Base-by-base conservation (phyloP, 2,113 vertebrate species). In the Neotoma lepida region DNA sequence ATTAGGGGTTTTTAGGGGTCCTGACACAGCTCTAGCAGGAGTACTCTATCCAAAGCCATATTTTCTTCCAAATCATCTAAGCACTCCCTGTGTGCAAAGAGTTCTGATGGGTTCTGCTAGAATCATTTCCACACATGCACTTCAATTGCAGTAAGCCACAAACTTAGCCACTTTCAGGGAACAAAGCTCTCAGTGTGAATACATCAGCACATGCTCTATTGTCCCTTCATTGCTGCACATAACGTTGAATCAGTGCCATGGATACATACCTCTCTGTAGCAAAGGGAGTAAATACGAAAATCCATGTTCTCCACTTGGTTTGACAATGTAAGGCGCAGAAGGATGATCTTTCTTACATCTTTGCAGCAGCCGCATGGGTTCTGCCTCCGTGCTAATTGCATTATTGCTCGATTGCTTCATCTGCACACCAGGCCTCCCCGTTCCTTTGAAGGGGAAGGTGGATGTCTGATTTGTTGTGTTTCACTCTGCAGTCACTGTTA, bases 141-240 rank as follows among this genome's bases (percentile, higher is more conserved):
- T 92, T 88, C 91, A 90, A 77, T 93, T 88, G 70, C 64, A n/a
- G 63, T 76, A 24, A 44, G 18, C 71, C 46, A 86, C 86, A 44
- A 41, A 73, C 54, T 74, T 82, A 64, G 56, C 33, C 88, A 22
- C 51, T 86, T 90, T 86, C 8, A 84, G 33, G 13, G 39, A 84
- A 51, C 44, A 73, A 58, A 46, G 71, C 78, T 39, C 20, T 24
- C 82, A 63, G 44, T 80, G 44, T 13, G 89, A 51, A 35, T 33
- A 9, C 61, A 85, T 71, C 77, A 82, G 54, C 58, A 73, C 54
- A 39, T 68, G 26, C 44, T 28, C 58, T 39, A 39, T 51, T 77
- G 39, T 15, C 56, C 22, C 90, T 56, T 85, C 56, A 68, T 88
- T 74, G 66, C 30, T 80, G 28, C 46, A 4, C 10, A 6, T 39